Evolutionary conservation across 2,888 invertebrate genomes (phyloP), one percentile per base, ranked within the genome.

Genomic region (Drosophila pegasa): DNA sequence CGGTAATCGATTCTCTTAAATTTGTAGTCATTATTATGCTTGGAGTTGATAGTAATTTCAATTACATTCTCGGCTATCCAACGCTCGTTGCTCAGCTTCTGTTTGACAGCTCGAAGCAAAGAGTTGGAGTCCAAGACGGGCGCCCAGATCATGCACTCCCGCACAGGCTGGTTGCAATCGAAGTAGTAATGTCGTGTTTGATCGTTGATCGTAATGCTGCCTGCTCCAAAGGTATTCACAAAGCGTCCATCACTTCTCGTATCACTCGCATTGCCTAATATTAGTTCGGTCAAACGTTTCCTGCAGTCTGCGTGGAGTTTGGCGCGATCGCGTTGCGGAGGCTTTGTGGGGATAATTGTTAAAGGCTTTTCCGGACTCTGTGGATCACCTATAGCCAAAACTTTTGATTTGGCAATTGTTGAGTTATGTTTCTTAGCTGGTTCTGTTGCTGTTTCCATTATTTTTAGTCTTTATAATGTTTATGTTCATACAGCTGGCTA

Each of bases 1-100:
- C 31, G 12, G 4, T 4, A 7, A 45, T 60, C 60, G 5, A 29
- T 3, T 18, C 16, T 41, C 25, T 16, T 20, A 9, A 41, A 29
- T 12, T 25, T 8, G 6, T 31, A 12, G 14, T 20, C 18, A 9
- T 43, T 43, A 9, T 18, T 9, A 33, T 18, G 16, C 3, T 41
- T 50, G 12, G 29, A 2, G 5, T 47, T 52, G 1, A 43, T 3
- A 6, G 29, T 2, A n/a, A 43, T 38, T 37, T 63, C 45, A 14
- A 57, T 7, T 2, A 16, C 16, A 18, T 51, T 37, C 9, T 45
- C 25, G 0, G 63, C 18, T 2, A 50, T 57, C 58, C 58, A 64
- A 4, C 58, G 45, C 20, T 52, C 50, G 0, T 18, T 33, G n/a
- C 10, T 20, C 3, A 64, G 40, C 33, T 20, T 33, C 38, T 33